A percentile compares a stretch with the other conserved stretches of the same genome.
These are phyloP conservation scores for Romanomermis culicivorax DNA, from an alignment of 2,888 invertebrate genomes.

Conservation along the genomic window DNA sequence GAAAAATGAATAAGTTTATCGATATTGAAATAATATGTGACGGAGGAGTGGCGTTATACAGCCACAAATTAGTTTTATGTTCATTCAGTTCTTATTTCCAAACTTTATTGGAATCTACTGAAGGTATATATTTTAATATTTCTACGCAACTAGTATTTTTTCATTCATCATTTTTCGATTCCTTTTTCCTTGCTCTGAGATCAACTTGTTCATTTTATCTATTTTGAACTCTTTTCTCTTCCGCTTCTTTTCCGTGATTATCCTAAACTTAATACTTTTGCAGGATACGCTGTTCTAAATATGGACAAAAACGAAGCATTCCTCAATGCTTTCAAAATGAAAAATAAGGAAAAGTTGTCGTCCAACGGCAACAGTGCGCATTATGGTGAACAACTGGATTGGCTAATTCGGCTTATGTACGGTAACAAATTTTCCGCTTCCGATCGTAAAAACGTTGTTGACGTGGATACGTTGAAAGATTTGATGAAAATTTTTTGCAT, in stretches of 20 bases:
- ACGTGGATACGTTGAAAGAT: background rate
- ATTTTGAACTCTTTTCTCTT: no score
- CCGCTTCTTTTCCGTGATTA: no score
- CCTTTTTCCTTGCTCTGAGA: no score
- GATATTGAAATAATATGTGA: constrained; percentile 4
- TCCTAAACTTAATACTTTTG: no score
- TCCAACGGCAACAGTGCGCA: no score
- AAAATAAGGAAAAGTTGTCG: no score
- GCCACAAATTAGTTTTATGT: constrained; percentile 8
- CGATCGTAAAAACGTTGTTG: background rate
- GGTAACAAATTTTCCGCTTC: background rate
- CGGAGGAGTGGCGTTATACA: background rate
- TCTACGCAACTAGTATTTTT: no score
- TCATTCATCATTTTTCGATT: no score
- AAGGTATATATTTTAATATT: no score
- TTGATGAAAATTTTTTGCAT: background rate
- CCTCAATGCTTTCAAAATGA: no score
- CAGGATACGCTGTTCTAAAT: background rate
- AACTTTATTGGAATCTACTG: background rate
- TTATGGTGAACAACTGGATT: background rate
- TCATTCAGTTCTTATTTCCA: constrained; percentile 9
- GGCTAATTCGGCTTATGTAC: background rate
- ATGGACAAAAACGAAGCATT: background rate
- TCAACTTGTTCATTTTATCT: no score
- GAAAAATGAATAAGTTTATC: background rate